These are phyloP conservation scores for Chanos chanos DNA, from an alignment of 2,797 vertebrate genomes.

Conservation along the genomic window DNA sequence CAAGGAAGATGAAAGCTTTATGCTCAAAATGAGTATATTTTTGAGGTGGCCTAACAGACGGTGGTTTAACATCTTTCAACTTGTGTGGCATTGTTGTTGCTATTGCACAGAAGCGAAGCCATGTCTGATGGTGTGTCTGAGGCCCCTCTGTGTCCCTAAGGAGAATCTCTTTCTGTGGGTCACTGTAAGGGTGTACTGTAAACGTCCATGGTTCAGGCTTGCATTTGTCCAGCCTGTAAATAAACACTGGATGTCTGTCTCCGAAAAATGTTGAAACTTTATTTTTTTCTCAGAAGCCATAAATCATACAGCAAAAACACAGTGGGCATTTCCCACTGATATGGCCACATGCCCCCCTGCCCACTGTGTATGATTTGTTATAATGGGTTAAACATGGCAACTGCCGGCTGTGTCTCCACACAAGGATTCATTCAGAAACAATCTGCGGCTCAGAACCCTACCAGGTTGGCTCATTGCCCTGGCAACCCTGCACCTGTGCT, in stretches of 20 bases:
- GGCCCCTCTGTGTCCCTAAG: constrained; percentile 32
- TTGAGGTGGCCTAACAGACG: constrained; percentile 39
- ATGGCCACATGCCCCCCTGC: constrained; percentile 48
- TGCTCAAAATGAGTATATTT: constrained; percentile 54
- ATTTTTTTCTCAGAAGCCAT: constrained; percentile 47
- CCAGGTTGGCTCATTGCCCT: constrained; percentile 45
- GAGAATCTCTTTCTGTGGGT: constrained; percentile 51
- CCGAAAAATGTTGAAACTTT: constrained; percentile 31
- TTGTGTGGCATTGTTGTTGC: constrained; percentile 59
- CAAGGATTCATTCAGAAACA: constrained; percentile 56
- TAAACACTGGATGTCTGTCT: constrained; percentile 46
- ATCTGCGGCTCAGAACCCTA: too few relatives aligned
- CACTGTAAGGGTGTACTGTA: constrained; percentile 41
- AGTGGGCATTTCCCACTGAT: constrained; percentile 55
- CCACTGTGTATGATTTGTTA: constrained; percentile 57
- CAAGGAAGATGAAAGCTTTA: constrained; percentile 59
- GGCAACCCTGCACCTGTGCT: constrained; percentile 57
- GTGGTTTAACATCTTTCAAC: constrained; percentile 46
- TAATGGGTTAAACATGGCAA: constrained; percentile 63
- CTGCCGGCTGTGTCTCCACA: constrained; percentile 30
- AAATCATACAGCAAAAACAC: constrained; percentile 51
- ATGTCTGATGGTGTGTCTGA: constrained; percentile 37
- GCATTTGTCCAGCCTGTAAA: constrained; percentile 19
- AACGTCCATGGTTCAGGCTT: constrained; percentile 20
- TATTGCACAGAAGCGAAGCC: constrained; percentile 46